Conservation (phyloP, 2,888 invertebrate species). For the Hirtodrosophila duncani region DNA sequence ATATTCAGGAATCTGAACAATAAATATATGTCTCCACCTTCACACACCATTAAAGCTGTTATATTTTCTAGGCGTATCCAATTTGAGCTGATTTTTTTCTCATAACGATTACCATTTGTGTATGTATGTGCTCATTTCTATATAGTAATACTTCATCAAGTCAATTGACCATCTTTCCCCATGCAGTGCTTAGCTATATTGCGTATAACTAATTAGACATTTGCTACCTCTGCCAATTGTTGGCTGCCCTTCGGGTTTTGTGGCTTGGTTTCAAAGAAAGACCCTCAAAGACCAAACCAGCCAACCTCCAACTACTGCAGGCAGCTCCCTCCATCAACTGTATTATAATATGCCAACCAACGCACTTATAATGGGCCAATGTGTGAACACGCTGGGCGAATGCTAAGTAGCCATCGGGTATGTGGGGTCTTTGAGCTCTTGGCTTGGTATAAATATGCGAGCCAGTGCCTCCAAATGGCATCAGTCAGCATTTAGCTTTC, state of each 20-base stretch:
- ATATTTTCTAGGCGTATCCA: too few relatives aligned
- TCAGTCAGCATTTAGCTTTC: conserved; percentile 49
- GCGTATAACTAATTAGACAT: too few relatives aligned
- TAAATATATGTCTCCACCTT: too few relatives aligned
- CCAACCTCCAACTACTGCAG: conserved; percentile 16
- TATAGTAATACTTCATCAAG: too few relatives aligned
- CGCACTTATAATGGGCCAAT: conserved; percentile 54
- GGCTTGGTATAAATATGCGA: conserved; percentile 51
- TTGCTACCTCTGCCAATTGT: conserved; percentile 2
- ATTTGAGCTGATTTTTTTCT: too few relatives aligned
- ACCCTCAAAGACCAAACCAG: conserved; percentile 39
- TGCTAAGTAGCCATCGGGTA: conserved; percentile 39
- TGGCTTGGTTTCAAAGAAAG: conserved; percentile 8
- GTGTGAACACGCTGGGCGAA: conserved; percentile 29
- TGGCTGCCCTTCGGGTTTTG: conserved; percentile 66
- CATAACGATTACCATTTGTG: too few relatives aligned
- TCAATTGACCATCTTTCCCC: too few relatives aligned
- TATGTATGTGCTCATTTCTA: too few relatives aligned
- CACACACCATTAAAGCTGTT: too few relatives aligned
- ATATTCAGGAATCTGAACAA: too few relatives aligned
- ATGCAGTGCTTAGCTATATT: too few relatives aligned
- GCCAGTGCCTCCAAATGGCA: conserved; percentile 28
- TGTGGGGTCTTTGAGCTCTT: neutral
- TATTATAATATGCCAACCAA: conserved; percentile 47
- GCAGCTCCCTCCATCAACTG: too few relatives aligned